A percentile compares a stretch with the other conserved stretches of the same genome.
Conservation (phyloP, 2,888 invertebrate species). For the Polydrusus pterygomalis region DNA sequence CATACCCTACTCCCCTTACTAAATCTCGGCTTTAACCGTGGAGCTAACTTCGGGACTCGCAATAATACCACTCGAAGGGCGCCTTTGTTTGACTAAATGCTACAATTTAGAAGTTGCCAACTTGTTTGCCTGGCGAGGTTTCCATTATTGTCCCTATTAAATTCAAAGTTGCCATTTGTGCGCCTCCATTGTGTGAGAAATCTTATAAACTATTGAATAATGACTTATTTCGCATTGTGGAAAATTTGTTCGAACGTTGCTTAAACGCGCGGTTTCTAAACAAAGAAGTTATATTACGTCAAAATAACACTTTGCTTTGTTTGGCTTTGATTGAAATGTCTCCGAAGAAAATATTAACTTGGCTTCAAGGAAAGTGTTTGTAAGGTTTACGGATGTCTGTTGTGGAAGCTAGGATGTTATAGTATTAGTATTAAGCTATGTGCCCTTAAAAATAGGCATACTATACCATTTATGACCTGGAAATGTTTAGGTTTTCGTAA, state of each 20-base stretch:
- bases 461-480: too few species aligned
- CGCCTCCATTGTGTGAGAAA: conserved; percentile 71
- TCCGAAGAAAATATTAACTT: conserved; percentile 20
- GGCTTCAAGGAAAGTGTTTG: too few species aligned
- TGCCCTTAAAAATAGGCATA: too few species aligned
- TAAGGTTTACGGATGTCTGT: too few species aligned
- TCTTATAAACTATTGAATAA: conserved; percentile 72
- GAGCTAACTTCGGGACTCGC: conserved; percentile 64
- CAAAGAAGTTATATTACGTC: conserved; percentile 46
- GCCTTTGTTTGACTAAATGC: conserved; percentile 72
- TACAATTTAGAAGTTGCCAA: conserved; percentile 72
- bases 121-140: conserved; percentile 70
- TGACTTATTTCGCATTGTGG: conserved; percentile 64
- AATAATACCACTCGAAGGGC: conserved; percentile 66
- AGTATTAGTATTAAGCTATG: too few species aligned
- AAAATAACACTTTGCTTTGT: conserved; percentile 46
- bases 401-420: too few species aligned
- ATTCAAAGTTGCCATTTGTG: conserved; percentile 71
- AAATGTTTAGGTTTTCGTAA: too few species aligned
- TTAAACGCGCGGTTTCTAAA: conserved; percentile 51
- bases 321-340: conserved; percentile 33
- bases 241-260: conserved; percentile 56
- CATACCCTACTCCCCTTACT: conserved; percentile 35
- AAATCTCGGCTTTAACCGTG: conserved; percentile 60
- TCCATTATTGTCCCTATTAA: conserved; percentile 72